Base-by-base conservation (phyloP, 64 coral and sea anemone genomes). In the Montipora capricornis region DNA sequence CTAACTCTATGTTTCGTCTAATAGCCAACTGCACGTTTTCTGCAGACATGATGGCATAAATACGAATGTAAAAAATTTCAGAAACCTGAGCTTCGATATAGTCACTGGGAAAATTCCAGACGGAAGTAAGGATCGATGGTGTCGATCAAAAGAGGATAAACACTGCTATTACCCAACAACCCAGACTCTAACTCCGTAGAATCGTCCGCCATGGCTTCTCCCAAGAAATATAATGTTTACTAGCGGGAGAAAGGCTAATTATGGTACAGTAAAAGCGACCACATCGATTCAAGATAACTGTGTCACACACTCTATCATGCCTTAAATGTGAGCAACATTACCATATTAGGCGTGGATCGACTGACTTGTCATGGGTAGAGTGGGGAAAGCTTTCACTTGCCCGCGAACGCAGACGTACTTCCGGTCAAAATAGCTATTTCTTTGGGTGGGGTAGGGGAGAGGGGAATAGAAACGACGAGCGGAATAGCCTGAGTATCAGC, bases 1-100 rank as follows among this genome's bases (percentile, higher is more conserved):
- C 93, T 53, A 97, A 88, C 17, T 97, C 90, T 66, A 87, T 87
- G 29, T 95, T 87, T 50, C 91, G 82, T 22, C 96, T 79, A 88
- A 97, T 70, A 68, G 93, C 89, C 74, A 79, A 24, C 77, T 92
- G 91, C 29, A 95, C 96, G 66, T 74, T 81, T 79, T 90, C 96
- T 97, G 52, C 5, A 20, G 78, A 81, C 74, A 78, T 89, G 50
- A 77, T 89, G 47, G 51, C 9, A 64, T 29, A 69, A 5, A 64
- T 44, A 84, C 9, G 5, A 64, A 76, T 7, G 17, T 57, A 57
- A 57, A 53, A 89, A 74, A 26, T 64, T 5, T 51, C 3, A 73
- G 16, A 79, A 76, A 73, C 13, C n/a, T n/a, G n/a, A 45, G 62
- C 47, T 20, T 48, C 24, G 22, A 10, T 69, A 50, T 52, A 51